A percentile compares a stretch with the other conserved stretches of the same genome.
These are phyloP conservation scores for Muntiacus muntjak DNA, from an alignment of 2,113 vertebrate species.

Conservation along the genomic window DNA sequence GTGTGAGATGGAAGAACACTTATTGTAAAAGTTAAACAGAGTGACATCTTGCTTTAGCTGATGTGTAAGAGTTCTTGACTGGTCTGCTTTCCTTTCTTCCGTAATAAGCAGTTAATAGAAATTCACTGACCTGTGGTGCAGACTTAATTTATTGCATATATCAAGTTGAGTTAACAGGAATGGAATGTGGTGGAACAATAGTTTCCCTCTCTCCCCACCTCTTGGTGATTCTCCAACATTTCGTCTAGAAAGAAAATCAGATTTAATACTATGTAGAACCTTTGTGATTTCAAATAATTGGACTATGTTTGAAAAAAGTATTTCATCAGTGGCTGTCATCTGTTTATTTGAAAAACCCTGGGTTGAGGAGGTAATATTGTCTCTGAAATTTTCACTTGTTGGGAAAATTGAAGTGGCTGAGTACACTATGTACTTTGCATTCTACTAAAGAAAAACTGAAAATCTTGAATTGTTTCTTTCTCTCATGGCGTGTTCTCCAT, in stretches of 20 bases:
- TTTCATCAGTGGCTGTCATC: constrained; percentile 60
- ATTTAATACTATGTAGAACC: constrained; percentile 67
- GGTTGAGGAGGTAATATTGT: constrained; percentile 30
- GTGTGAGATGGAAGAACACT: constrained; percentile 71
- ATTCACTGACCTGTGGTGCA: constrained; percentile 81
- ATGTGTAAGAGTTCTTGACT: constrained; percentile 78
- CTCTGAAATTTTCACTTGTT: constrained; percentile 50
- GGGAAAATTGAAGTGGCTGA: constrained; percentile 14
- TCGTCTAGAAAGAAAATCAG: constrained; percentile 73
- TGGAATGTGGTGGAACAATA: constrained; percentile 79
- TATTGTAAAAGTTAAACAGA: constrained; percentile 80
- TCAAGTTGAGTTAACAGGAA: constrained; percentile 80
- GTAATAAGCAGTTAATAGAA: constrained; percentile 82
- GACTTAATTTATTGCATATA: constrained; percentile 82
- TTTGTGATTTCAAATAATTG: constrained; percentile 70
- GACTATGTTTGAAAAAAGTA: constrained; percentile 59
- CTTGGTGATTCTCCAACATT: constrained; percentile 65
- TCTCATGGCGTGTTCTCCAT: constrained; percentile 49
- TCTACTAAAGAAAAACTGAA: constrained; percentile 35
- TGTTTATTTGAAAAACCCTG: constrained; percentile 64
- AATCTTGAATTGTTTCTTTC: constrained; percentile 52
- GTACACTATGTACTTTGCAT: constrained; percentile 18
- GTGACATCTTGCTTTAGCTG: constrained; percentile 80
- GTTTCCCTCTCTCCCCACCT: constrained; percentile 61
- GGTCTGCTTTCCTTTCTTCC: constrained; percentile 77